Percentiles rank a stretch among this genome's conserved stretches.
Conservation (phyloP, 2,797 vertebrate genomes). For the Prionace glauca region DNA sequence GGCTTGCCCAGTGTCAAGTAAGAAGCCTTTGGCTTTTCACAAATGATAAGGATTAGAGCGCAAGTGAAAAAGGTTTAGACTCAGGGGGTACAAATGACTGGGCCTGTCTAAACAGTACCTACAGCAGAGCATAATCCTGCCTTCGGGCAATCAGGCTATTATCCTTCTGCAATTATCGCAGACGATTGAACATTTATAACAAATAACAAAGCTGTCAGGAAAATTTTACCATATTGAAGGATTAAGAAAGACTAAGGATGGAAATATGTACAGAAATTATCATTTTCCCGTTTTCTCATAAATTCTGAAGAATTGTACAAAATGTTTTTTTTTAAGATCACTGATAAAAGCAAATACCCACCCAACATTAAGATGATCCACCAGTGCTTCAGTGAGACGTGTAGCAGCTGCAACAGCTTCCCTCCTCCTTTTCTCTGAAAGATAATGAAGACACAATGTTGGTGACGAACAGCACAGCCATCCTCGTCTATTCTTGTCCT, state of each 20-base stretch:
- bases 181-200: not conserved
- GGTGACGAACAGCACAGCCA: not conserved
- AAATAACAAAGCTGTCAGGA: conserved; percentile 8
- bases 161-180: not conserved
- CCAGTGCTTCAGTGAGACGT: conserved; percentile 80
- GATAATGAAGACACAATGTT: not conserved
- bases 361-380: conserved; percentile 90
- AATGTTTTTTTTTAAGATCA: not conserved
- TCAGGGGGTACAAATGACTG: not conserved
- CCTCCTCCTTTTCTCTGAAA: conserved; percentile 72
- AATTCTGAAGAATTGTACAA: not conserved
- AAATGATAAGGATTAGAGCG: not conserved
- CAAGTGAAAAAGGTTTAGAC: not conserved
- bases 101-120: not conserved
- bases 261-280: not conserved
- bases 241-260: not conserved
- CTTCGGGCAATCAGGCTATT: not conserved
- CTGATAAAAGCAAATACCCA: conserved; percentile 51
- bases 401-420: conserved; percentile 83
- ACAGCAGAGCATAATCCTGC: conserved; percentile 11
- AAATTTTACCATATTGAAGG: not conserved
- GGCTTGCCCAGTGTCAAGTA: too few species aligned
- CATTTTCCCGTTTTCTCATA: not conserved
- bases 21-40: conserved; percentile 1
- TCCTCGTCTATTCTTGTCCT: not conserved